A percentile compares a stretch with the other conserved stretches of the same genome.
phyloP scores from a whole-genome alignment of 2,797 vertebrate species.

The Alfaro cultratus region DNA sequence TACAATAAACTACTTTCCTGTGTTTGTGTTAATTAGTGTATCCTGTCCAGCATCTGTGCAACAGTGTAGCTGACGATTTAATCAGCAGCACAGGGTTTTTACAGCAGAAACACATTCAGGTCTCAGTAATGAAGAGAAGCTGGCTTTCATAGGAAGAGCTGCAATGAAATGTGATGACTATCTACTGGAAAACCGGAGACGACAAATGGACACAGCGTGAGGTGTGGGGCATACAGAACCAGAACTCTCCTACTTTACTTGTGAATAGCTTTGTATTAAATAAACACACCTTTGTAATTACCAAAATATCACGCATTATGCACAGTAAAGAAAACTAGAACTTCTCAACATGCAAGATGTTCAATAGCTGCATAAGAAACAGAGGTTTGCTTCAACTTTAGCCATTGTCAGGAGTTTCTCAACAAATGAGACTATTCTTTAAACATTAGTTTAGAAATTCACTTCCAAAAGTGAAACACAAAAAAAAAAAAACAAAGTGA shows the following conservation, averaged over 20 bases:
- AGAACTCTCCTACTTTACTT: background rate
- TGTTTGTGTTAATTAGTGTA: constrained; percentile 14
- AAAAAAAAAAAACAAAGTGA: background rate
- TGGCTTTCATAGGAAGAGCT: constrained; percentile 30
- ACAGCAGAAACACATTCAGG: constrained; percentile 44
- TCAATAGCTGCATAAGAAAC: background rate
- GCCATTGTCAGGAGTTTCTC: background rate
- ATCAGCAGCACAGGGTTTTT: constrained; percentile 27
- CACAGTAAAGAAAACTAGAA: background rate
- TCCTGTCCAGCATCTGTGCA: constrained; percentile 9
- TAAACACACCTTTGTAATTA: background rate
- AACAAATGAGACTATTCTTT: background rate
- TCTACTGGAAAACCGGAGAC: constrained; percentile 13
- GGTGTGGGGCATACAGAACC: background rate
- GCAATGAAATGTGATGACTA: constrained; percentile 48
- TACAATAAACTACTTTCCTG: constrained; percentile 8
- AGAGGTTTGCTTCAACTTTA: background rate
- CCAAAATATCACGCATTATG: background rate
- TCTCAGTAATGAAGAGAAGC: constrained; percentile 52
- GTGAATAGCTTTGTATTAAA: background rate
- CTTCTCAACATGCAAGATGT: background rate
- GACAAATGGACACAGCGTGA: constrained; percentile 15
- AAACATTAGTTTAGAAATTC: background rate
- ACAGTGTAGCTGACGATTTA: constrained; percentile 10
- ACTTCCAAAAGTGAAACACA: background rate